Base-by-base conservation (phyloP, 2,888 invertebrate species). In the Muschampia plurimacula region DNA sequence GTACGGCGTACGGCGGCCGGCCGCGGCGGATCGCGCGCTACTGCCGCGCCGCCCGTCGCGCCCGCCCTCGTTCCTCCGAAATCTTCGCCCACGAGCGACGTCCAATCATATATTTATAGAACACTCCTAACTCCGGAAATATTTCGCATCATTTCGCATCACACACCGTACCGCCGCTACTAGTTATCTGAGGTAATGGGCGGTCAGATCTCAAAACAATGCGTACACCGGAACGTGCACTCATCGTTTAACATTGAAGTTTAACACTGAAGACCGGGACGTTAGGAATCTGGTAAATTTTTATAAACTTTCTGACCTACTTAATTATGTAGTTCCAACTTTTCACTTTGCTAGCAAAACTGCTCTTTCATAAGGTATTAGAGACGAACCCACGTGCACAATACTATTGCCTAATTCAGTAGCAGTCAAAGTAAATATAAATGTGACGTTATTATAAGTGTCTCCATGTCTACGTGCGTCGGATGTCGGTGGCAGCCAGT, bases 81-180 rank as follows among this genome's bases (percentile, higher is more conserved):
- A 90, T 88, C 86, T 86, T 92, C 93, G 93, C 94, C 94, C 94
- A 93, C 93, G 89, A 87, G 84, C 92, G 85, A 87, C 89, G 89
- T 88, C 89, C 85, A 90, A 92, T 91, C 90, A 89, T 89, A 89
- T 94, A 94, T 94, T 93, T 90, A 93, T 94, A 94, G 94, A 93
- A 89, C 91, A 91, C 92, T 93, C 89, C 90, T 89, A 90, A 94
- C 93, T 93, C 93, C 93, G 94, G 94, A 94, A 93, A 94, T 93
- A 93, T 93, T 94, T 94, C 91, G 94, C 94, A 91, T 92, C 91
- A 92, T 91, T 94, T 93, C 90, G 94, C 93, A 91, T 89, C 87
- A 87, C 89, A 90, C 85, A 87, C 88, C 81, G 85, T 83, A 87
- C 88, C 81, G 85, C 83, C 79, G 83, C 83, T 77, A 84, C 82